Evolutionary conservation across 2,113 vertebrate species (phyloP).

Genomic region (Campylomormyrus tamandua): DNA sequence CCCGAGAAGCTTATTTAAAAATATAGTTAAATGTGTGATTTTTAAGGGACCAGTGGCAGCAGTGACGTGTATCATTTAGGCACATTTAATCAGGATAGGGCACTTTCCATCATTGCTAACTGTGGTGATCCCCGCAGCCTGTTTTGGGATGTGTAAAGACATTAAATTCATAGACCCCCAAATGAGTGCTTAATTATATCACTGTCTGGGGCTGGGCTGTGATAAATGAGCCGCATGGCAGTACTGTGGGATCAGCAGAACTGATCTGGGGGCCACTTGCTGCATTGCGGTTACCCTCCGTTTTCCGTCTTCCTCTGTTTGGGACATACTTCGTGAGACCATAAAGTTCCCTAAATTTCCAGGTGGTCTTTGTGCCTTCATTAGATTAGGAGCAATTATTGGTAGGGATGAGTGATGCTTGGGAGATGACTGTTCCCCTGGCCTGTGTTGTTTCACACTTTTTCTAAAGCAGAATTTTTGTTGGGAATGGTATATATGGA

Average conservation of each 20-base stretch:
- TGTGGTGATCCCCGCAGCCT: neutral
- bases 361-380: neutral
- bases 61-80: neutral
- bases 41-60: neutral
- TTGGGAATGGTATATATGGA: neutral
- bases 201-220: neutral
- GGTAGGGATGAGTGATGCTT: neutral
- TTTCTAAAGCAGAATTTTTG: neutral
- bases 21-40: neutral
- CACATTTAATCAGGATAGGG: neutral
- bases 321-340: neutral
- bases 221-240: neutral
- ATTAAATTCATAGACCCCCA: neutral
- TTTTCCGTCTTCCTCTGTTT: neutral
- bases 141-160: neutral
- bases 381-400: neutral
- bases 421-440: neutral
- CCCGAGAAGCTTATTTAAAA: neutral
- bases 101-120: neutral
- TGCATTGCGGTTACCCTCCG: neutral
- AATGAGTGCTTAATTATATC: neutral
- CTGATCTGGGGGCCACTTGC: neutral
- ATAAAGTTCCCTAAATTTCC: neutral
- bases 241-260: neutral
- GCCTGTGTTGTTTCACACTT: neutral